Evolutionary conservation across 2,113 vertebrate species (phyloP).

Genomic region (Microcebus griseorufus): DNA sequence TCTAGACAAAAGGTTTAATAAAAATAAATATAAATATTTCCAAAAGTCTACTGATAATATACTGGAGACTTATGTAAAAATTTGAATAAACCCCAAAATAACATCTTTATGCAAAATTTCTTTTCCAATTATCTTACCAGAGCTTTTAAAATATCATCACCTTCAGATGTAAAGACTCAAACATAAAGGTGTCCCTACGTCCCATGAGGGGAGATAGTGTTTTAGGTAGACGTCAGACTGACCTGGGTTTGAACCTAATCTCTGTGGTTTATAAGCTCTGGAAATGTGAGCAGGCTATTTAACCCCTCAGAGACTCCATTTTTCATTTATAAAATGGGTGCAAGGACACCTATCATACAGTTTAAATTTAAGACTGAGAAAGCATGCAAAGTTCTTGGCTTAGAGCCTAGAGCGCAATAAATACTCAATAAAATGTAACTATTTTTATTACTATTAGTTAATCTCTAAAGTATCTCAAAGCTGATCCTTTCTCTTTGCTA

Average conservation of each 20-base stretch:
- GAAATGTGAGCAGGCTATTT: neutral
- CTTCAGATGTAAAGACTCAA: neutral
- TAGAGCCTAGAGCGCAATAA: neutral
- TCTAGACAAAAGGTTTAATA: neutral
- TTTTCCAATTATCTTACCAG: neutral
- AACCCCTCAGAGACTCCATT: neutral
- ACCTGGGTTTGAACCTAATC: neutral
- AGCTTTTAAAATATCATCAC: neutral
- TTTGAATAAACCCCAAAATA: neutral
- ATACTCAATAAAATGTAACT: neutral
- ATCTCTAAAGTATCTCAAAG: neutral
- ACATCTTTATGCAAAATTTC: neutral
- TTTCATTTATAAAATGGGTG: neutral
- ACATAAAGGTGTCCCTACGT: neutral
- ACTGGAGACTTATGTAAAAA: neutral
- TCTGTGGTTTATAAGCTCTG: neutral
- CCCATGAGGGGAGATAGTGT: rapidly evolving
- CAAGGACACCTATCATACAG: neutral
- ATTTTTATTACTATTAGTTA: neutral
- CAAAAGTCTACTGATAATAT: neutral
- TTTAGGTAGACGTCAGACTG: neutral
- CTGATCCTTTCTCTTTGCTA: neutral
- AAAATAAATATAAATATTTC: neutral
- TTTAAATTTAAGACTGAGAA: neutral
- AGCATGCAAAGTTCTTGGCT: neutral